These are phyloP conservation scores for Sminthurinus signatus DNA, from an alignment of 1,140 invertebrate genomes.

Conservation along the genomic window DNA sequence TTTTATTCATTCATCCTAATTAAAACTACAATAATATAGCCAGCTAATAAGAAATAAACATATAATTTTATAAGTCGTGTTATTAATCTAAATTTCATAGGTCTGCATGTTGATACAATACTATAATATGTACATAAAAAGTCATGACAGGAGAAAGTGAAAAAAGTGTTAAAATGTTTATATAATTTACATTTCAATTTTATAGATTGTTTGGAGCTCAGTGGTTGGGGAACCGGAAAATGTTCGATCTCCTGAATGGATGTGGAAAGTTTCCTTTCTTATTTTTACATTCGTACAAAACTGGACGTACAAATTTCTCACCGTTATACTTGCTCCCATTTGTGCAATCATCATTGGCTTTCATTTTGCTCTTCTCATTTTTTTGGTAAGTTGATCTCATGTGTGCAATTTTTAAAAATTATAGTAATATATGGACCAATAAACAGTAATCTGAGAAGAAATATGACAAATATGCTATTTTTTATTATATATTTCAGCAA, in stretches of 20 bases:
- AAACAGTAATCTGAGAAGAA: too few relatives aligned
- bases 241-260: slow-evolving; percentile 20
- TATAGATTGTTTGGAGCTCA: slow-evolving; percentile 14
- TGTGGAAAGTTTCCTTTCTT: slow-evolving; percentile 23
- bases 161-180: not conserved
- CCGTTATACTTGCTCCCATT: slow-evolving; percentile 21
- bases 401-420: too few relatives aligned
- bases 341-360: slow-evolving; percentile 25
- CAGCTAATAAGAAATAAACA: not conserved
- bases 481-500: slow-evolving; percentile 29
- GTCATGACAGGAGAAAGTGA: not conserved
- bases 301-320: slow-evolving; percentile 32
- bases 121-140: not conserved
- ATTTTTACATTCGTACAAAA: slow-evolving; percentile 16
- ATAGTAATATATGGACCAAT: too few relatives aligned
- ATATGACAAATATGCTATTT: too few relatives aligned
- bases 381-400: slow-evolving; percentile 25
- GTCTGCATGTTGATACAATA: not conserved
- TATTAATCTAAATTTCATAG: not conserved
- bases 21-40: not conserved
- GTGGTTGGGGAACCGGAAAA: slow-evolving; percentile 29
- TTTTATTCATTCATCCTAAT: not conserved
- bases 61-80: not conserved
- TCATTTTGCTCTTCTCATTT: slow-evolving; percentile 22
- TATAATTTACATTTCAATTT: not conserved